Base-by-base conservation (phyloP, 2,797 vertebrate species). In the Staurois parvus region DNA sequence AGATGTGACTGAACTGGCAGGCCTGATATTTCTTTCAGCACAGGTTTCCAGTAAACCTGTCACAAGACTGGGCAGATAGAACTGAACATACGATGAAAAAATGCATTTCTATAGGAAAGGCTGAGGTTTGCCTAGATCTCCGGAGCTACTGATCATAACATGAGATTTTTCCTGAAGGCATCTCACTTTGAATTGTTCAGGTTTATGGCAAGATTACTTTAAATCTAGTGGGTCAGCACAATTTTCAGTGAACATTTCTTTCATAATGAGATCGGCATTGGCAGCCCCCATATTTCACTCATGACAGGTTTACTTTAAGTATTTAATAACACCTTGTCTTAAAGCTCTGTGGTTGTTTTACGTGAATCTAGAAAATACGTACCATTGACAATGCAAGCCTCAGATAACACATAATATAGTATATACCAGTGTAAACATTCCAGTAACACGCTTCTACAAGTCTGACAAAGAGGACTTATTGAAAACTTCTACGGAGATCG, bases 391-490 rank as follows among this genome's bases (percentile, higher is more conserved):
- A 48, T 2, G 26, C 9, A 79, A 29, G 17, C 42, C 45, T 70
- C 15, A 34, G 24, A 70, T 56, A 28, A 32, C 3, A 42, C 40
- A 64, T 79, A 29, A 67, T 37, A 48, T 30, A 62, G 56, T 28
- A 72, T 70, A 32, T 56, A 15, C 7, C 29, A 52, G 37, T 34
- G 78, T 59, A 45, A 34, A 80, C 84, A 85, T 85, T 85, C 84
- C 84, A 81, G 7, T 37, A 42, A 81, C 84, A 81, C 29, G 84
- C 42, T 75, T 28, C 30, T 70, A 81, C 84, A 85, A 29, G 84
- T 75, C 37, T 80, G 59, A 79, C 70, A 72, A 66, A 64, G 26
- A 45, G 30, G 28, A 59, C 69, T 67, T 79, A 67, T 21, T 67
- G 30, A 17, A n/a, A 64, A 74, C 2, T 1, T 48, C 52, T 52